Conservation (phyloP, 1,140 invertebrate genomes). For the Chymomyza costata region DNA sequence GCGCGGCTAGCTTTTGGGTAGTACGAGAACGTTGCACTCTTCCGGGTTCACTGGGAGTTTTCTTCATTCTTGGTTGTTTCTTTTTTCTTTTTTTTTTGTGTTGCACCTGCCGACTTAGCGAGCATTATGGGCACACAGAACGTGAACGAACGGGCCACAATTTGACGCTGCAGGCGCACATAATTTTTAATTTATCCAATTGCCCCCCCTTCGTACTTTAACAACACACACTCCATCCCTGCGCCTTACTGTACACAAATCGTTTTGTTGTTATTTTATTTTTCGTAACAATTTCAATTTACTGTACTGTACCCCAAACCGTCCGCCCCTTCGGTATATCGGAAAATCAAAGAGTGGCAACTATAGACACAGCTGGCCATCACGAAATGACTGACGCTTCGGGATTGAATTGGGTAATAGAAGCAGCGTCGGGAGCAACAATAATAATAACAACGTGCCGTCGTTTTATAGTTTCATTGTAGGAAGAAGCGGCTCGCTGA, state of each 20-base stretch:
- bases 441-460: constrained; percentile 22
- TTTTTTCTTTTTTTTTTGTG: constrained; percentile 4
- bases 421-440: constrained; percentile 34
- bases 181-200: constrained; percentile 42
- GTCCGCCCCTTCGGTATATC: not conserved
- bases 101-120: constrained; percentile 64
- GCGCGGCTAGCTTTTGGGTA: not conserved
- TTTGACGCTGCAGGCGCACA: constrained; percentile 59
- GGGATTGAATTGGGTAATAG: constrained; percentile 26
- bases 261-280: not conserved
- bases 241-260: constrained; percentile 1
- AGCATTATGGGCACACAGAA: constrained; percentile 52
- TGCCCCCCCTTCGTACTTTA: not conserved
- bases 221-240: too few species aligned
- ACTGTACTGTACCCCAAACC: constrained; percentile 13
- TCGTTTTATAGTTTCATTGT: constrained; percentile 27
- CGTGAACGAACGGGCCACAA: constrained; percentile 6
- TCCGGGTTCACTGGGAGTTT: constrained; percentile 49
- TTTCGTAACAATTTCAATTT: constrained; percentile 40
- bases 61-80: constrained; percentile 3
- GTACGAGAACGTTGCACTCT: constrained; percentile 40
- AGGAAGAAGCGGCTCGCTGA: constrained; percentile 66
- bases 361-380: too few species aligned
- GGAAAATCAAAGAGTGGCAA: constrained; percentile 49
- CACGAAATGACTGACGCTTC: too few species aligned